phyloP scores from a whole-genome alignment of 2,888 invertebrate genomes.

The Habroteleia sp. region DNA sequence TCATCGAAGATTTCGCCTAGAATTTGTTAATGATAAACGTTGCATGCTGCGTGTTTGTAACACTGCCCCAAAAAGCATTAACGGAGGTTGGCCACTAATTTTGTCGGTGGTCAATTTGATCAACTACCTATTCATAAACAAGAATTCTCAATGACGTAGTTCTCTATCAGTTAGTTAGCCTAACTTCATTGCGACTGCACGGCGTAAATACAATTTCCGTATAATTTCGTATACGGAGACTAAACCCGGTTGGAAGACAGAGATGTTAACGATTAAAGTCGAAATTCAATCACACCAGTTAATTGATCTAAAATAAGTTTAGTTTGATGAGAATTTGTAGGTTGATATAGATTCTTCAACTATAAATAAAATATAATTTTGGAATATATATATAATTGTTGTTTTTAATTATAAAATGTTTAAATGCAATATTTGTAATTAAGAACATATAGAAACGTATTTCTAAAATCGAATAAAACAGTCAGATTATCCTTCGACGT shows the following conservation, averaged over 20 bases:
- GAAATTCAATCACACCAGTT: conserved; percentile 8
- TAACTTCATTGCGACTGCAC: conserved; percentile 40
- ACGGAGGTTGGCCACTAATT: conserved; percentile 35
- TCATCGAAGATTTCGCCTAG: no score
- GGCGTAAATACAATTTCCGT: conserved; percentile 46
- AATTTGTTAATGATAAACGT: conserved; percentile 7
- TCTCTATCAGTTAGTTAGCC: conserved; percentile 52
- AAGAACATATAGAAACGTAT: no score
- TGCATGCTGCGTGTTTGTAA: conserved; percentile 19
- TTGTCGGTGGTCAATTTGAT: conserved; percentile 44
- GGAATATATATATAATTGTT: no score
- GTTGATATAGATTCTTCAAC: no score
- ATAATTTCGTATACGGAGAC: conserved; percentile 42
- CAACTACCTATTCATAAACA: conserved; percentile 51
- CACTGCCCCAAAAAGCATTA: conserved; percentile 30
- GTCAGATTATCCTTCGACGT: no score
- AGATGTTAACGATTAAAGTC: conserved; percentile 26
- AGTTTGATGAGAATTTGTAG: neutral
- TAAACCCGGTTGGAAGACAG: conserved; percentile 10
- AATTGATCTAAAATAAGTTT: conserved; percentile 8
- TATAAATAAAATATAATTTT: no score
- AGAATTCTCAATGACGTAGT: conserved; percentile 51
- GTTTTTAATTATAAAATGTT: no score
- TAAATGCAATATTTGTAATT: no score
- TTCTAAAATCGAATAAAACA: no score